A percentile compares a stretch with the other conserved stretches of the same genome.
phyloP scores from a whole-genome alignment of 2,113 vertebrate species.

The Centropus bengalensis region DNA sequence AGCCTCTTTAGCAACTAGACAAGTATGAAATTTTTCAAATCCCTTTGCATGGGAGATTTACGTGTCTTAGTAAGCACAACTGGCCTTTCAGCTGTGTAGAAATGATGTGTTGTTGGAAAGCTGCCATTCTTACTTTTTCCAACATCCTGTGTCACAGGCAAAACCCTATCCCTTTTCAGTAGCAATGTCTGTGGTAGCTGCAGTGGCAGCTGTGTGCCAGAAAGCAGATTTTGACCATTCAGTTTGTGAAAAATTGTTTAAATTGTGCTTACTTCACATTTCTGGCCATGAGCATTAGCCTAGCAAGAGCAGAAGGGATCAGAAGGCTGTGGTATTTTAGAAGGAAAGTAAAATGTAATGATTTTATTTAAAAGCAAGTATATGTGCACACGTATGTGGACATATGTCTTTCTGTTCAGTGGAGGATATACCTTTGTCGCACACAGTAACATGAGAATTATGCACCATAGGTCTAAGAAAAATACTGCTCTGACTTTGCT shows the following conservation, averaged over 20 bases:
- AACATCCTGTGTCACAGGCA: background rate
- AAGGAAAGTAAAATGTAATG: background rate
- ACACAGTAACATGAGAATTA: background rate
- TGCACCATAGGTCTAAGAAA: background rate
- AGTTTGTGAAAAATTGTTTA: background rate
- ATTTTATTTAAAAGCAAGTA: background rate
- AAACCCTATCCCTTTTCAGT: background rate
- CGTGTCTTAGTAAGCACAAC: background rate
- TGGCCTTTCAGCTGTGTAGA: background rate
- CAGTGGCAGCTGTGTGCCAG: background rate
- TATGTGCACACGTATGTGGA: fast-evolving
- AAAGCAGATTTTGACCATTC: conserved; percentile 11
- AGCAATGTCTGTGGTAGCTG: background rate
- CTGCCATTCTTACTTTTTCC: background rate
- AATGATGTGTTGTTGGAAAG: background rate
- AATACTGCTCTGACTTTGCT: background rate
- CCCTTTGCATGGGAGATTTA: background rate
- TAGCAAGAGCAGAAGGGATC: background rate
- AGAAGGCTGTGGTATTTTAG: background rate
- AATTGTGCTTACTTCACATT: background rate
- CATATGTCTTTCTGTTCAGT: background rate
- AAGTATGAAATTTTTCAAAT: background rate
- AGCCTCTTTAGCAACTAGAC: background rate
- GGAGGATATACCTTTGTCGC: background rate
- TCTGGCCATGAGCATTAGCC: background rate